Base-by-base conservation (phyloP, 1,140 invertebrate genomes). In the Solenopsis fugax region DNA sequence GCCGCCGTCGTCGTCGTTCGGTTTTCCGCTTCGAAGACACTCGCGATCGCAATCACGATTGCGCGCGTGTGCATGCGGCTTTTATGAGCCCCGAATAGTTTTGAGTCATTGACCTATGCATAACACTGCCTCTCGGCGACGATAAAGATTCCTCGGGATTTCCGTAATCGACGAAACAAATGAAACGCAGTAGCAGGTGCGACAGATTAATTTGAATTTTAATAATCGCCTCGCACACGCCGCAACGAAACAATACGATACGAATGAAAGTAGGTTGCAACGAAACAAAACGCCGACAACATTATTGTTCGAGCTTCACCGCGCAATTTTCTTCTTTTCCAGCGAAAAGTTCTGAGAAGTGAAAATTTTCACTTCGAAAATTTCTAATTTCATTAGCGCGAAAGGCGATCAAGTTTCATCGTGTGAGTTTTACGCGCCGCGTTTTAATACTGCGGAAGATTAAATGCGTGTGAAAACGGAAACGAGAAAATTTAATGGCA, bases 1-100 rank as follows among this genome's bases (percentile, higher is more conserved):
- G 62, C 48, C 60, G 62, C 45, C 58, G 9, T 48, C 41, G 67
- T 72, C 67, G 29, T 29, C 29, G 37, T 41, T 84, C 24, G 81
- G 67, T 89, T 80, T 80, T 72, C 62, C 41, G 60, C 34, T 81
- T 71, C 45, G 18, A 7, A 71, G 69, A 73, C 24, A 58, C 13
- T 29, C 13, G 56, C 50, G 48, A 54, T 71, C 41, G 41, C 37
- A 65, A 71, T 60, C 24, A 62, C n/a, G 34, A 24, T 69, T 71
- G 50, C 48, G 48, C 48, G 34, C 34, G 29, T 48, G 34, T 45
- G 45, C 24, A 50, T 13, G 16, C 4, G 24, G 0, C 9, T 73
- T 82, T 73, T 48, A 48, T 72, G 13, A 16, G 21, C 41, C 45
- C 16, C 18, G 54, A 50, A 82, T 60, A 73, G 18, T 82, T 82